These are phyloP conservation scores for Spatula versicolor DNA, from an alignment of 2,797 vertebrate species.

Conservation along the genomic window DNA sequence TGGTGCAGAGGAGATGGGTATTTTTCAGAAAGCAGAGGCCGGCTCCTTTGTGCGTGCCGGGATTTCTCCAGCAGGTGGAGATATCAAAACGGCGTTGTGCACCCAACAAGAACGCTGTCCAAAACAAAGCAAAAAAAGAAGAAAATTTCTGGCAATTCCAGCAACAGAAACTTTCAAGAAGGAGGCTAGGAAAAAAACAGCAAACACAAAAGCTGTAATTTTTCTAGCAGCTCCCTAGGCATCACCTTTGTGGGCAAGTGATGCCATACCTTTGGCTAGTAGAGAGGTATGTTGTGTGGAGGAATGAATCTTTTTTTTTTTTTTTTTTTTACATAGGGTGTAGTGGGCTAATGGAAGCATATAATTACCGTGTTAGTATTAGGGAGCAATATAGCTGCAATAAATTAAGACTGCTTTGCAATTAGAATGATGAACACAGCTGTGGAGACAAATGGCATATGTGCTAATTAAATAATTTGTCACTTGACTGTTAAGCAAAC, in stretches of 20 bases:
- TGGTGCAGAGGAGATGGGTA: fast-evolving
- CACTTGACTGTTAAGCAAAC: slow-evolving; percentile 83
- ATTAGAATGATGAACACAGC: slow-evolving; percentile 82
- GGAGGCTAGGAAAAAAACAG: not conserved
- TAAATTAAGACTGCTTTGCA: slow-evolving; percentile 80
- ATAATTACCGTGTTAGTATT: slow-evolving; percentile 76
- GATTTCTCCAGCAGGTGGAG: slow-evolving; percentile 43
- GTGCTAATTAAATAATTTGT: slow-evolving; percentile 87
- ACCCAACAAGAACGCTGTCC: not conserved
- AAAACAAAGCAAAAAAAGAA: not conserved
- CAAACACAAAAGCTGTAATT: not conserved
- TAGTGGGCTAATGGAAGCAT: slow-evolving; percentile 54
- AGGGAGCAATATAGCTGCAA: slow-evolving; percentile 72
- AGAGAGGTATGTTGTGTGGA: not conserved
- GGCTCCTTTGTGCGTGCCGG: not conserved
- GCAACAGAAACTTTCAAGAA: not conserved
- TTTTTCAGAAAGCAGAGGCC: not conserved
- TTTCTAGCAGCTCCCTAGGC: not conserved
- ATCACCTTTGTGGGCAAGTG: not conserved
- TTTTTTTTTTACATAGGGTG: slow-evolving; percentile 38
- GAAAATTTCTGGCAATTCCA: not conserved
- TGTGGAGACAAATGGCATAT: slow-evolving; percentile 80
- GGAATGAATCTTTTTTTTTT: slow-evolving; percentile 43
- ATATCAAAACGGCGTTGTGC: not conserved
- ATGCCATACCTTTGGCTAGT: not conserved